Base-by-base conservation (phyloP, 2,797 vertebrate species). In the Sphenopsis melanotis region DNA sequence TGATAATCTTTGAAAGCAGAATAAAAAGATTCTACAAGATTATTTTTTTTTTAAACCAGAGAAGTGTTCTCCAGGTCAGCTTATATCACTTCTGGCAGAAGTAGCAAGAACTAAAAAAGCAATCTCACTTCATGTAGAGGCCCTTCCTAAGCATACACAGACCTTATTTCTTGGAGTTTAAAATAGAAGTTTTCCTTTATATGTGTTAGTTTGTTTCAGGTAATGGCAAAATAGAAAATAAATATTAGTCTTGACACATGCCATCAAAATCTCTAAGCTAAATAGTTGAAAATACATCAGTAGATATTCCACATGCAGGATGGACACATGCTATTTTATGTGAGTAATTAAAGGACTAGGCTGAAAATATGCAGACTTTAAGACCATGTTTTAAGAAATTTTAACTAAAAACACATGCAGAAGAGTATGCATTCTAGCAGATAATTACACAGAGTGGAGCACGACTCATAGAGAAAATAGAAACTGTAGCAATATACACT, bases 351-450 rank as follows among this genome's bases (percentile, higher is more conserved):
- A 93, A 79, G 80, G 74, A 60, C 81, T 80, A 74, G 42, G 64
- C 68, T 91, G 91, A 94, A 95, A 95, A 90, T 90, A 95, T 87
- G 95, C 92, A 96, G 94, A 82, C 96, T 96, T 87, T 81, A 95
- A 87, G 92, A 71, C 68, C 15, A 0, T 75, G 90, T 95, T 95
- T 95, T 94, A 95, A 95, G 88, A 95, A 96, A 95, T 95, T 80
- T 95, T 95, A 94, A 96, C 71, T 75, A 61, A 96, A 95, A 95
- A 29, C 95, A 97, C 57, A 92, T 94, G 94, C 75, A 85, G 87
- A 49, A 85, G 87, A 49, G 65, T 24, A 83, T 26, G 15, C 83
- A 70, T 79, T 95, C 77, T 82, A 92, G 63, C 75, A 92, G 90
- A 91, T 95, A 95, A 94, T 94, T 79, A 56, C 57, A 61, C 41